Percentiles rank a stretch among this genome's conserved stretches.
These are phyloP conservation scores for Siderastrea radians DNA, from an alignment of 92 coral and sea anemone species.

Conservation along the genomic window DNA sequence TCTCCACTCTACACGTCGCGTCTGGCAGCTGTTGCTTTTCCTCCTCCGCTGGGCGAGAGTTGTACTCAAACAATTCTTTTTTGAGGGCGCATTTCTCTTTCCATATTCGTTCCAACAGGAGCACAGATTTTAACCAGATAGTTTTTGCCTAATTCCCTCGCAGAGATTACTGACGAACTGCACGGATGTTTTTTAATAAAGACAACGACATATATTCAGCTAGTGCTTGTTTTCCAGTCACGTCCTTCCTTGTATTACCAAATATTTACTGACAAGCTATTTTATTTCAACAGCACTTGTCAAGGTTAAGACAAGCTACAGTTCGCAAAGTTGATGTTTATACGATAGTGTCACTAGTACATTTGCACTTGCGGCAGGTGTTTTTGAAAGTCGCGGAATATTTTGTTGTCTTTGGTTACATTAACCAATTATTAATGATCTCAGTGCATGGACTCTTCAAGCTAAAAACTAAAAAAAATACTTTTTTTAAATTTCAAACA, in stretches of 20 bases:
- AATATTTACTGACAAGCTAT: not conserved
- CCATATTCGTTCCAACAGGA: too few species aligned
- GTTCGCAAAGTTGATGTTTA: too few species aligned
- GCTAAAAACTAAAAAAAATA: not conserved
- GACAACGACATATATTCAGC: too few species aligned
- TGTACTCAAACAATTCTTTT: too few species aligned
- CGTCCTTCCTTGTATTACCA: not conserved
- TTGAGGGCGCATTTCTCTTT: too few species aligned
- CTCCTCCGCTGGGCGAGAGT: too few species aligned
- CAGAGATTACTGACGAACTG: too few species aligned
- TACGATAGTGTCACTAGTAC: not conserved
- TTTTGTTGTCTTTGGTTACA: not conserved
- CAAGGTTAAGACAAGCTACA: not conserved
- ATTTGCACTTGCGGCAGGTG: not conserved
- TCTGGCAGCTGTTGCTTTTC: too few species aligned
- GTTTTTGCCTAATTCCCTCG: too few species aligned
- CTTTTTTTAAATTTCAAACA: not conserved
- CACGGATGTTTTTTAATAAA: too few species aligned
- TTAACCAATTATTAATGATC: not conserved
- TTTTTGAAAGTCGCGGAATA: not conserved
- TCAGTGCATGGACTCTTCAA: not conserved
- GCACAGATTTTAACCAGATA: too few species aligned
- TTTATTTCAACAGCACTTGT: not conserved
- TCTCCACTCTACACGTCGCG: too few species aligned
- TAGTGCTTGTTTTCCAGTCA: not conserved